Percentiles rank a stretch among this genome's conserved stretches.
These are phyloP conservation scores for Nomada flava DNA, from an alignment of 2,888 invertebrate genomes.

Conservation along the genomic window DNA sequence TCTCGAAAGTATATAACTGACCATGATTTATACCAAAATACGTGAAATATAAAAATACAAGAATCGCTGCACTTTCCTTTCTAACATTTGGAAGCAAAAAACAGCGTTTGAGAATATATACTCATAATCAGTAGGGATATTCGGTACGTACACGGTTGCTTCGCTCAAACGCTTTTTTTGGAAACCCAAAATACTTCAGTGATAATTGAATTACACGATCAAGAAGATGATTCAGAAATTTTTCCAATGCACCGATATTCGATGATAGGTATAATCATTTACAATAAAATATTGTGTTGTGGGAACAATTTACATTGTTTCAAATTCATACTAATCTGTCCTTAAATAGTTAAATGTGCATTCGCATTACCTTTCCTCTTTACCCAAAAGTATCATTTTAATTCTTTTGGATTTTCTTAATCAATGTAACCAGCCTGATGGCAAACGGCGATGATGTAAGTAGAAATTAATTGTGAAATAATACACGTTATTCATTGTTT, in stretches of 20 bases:
- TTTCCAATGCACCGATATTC: constrained; percentile 29
- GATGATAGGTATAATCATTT: constrained; percentile 48
- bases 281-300: constrained; percentile 38
- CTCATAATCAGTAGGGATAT: background rate
- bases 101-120: constrained; percentile 34
- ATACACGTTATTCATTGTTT: constrained; percentile 40
- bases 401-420: constrained; percentile 33
- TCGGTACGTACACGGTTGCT: background rate
- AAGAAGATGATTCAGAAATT: constrained; percentile 37
- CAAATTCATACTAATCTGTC: constrained; percentile 39
- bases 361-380: constrained; percentile 10
- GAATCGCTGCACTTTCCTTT: constrained; percentile 53
- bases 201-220: constrained; percentile 33
- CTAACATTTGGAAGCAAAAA: constrained; percentile 41
- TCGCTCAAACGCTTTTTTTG: constrained; percentile 39
- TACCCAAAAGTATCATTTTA: constrained; percentile 31
- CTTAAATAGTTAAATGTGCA: constrained; percentile 40
- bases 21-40: constrained; percentile 67
- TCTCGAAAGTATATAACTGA: constrained; percentile 48
- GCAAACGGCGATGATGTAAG: constrained; percentile 55
- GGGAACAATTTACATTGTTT: constrained; percentile 45
- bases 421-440: constrained; percentile 43
- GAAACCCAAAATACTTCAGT: constrained; percentile 47
- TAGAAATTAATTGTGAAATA: constrained; percentile 54
- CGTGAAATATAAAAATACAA: constrained; percentile 65